Evolutionary conservation across 2,113 vertebrate genomes (phyloP).

Genomic region (Rafetus swinhoei): DNA sequence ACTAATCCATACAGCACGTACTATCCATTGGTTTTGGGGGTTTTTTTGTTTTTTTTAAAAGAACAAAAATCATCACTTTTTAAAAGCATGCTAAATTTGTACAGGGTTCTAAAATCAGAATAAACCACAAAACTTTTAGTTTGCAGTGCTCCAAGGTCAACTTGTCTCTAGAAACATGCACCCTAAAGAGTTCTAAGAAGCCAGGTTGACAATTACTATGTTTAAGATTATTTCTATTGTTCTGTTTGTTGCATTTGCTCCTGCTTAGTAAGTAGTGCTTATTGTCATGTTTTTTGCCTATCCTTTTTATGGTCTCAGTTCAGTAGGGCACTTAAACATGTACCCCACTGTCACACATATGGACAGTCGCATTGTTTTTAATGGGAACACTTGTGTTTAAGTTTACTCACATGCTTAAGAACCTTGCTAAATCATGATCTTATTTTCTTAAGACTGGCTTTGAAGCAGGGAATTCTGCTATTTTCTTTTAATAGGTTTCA

Average conservation of each 20-base stretch:
- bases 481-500: neutral
- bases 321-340: neutral
- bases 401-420: neutral
- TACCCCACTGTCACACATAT: neutral
- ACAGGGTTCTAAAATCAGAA: neutral
- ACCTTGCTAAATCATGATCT: neutral
- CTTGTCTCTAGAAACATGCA: neutral
- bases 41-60: neutral
- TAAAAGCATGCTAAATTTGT: neutral
- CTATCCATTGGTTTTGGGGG: too few relatives aligned
- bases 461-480: neutral
- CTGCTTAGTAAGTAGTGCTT: neutral
- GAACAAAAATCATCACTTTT: neutral
- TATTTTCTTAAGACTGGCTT: neutral
- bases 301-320: neutral
- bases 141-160: neutral
- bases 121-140: neutral
- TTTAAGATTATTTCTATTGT: neutral
- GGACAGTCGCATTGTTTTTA: neutral
- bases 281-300: neutral
- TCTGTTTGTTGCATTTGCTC: neutral
- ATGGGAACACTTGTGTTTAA: neutral
- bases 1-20: neutral
- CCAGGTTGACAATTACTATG: neutral
- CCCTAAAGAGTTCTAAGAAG: neutral